These are phyloP conservation scores for Coregonus clupeaformis DNA, from an alignment of 2,113 vertebrate species.

Conservation along the genomic window DNA sequence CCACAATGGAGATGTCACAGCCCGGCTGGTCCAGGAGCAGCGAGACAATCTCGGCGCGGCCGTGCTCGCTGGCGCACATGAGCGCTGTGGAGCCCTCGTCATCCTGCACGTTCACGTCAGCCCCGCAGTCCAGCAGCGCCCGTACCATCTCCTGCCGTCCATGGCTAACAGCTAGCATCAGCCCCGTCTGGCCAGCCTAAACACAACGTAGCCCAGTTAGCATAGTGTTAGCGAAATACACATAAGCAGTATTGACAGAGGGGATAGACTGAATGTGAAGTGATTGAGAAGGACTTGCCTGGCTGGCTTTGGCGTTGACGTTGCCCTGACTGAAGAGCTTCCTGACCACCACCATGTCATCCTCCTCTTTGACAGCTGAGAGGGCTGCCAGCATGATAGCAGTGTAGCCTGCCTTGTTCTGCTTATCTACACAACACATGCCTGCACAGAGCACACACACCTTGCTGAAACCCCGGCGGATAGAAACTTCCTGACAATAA, in stretches of 20 bases:
- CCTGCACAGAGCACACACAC: constrained; percentile 62
- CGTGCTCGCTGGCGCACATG: constrained; percentile 94
- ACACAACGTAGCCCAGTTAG: not conserved
- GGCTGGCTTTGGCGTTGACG: constrained; percentile 91
- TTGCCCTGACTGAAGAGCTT: constrained; percentile 87
- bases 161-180: constrained; percentile 93
- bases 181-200: constrained; percentile 90
- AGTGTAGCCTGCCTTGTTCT: constrained; percentile 95
- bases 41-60: constrained; percentile 83
- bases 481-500: too few relatives aligned
- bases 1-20: constrained; percentile 83
- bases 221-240: not conserved
- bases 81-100: constrained; percentile 93
- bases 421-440: constrained; percentile 84
- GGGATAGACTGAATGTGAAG: too few relatives aligned
- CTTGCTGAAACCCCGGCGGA: not conserved
- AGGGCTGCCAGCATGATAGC: constrained; percentile 93
- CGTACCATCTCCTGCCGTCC: constrained; percentile 91
- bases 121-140: constrained; percentile 82
- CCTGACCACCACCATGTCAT: constrained; percentile 84
- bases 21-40: constrained; percentile 84
- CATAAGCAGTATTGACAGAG: not conserved
- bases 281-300: constrained; percentile 68
- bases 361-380: constrained; percentile 79
- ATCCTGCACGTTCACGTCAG: constrained; percentile 85